Evolutionary conservation across 2,113 vertebrate genomes (phyloP).

Genomic region (Scolopax mira): DNA sequence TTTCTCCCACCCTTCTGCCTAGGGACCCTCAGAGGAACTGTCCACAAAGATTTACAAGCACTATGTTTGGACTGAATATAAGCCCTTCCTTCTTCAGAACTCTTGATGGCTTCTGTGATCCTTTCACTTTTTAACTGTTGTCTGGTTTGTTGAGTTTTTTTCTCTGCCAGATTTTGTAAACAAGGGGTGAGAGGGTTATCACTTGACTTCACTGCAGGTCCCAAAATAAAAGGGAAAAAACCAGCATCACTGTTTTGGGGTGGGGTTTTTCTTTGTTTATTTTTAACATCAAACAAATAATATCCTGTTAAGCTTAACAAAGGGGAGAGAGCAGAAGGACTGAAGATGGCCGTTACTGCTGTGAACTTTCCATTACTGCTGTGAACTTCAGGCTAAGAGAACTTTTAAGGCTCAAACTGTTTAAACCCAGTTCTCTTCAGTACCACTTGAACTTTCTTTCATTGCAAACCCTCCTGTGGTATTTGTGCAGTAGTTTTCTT

Average conservation of each 20-base stretch:
- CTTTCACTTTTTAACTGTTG: not conserved
- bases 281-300: not conserved
- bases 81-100: not conserved
- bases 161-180: not conserved
- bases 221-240: not conserved
- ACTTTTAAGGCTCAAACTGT: not conserved
- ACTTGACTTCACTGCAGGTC: not conserved
- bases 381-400: not conserved
- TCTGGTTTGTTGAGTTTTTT: not conserved
- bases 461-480: not conserved
- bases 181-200: not conserved
- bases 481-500: not conserved
- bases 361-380: not conserved
- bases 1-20: not conserved
- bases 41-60: not conserved
- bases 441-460: not conserved
- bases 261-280: not conserved
- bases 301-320: not conserved
- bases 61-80: accelerated
- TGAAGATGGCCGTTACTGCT: not conserved
- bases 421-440: not conserved
- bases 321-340: not conserved
- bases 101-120: not conserved
- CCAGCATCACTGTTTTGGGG: not conserved
- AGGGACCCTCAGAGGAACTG: not conserved